These are phyloP conservation scores for Nipponacmea schrenckii DNA, from an alignment of 2,888 invertebrate genomes.

Conservation along the genomic window DNA sequence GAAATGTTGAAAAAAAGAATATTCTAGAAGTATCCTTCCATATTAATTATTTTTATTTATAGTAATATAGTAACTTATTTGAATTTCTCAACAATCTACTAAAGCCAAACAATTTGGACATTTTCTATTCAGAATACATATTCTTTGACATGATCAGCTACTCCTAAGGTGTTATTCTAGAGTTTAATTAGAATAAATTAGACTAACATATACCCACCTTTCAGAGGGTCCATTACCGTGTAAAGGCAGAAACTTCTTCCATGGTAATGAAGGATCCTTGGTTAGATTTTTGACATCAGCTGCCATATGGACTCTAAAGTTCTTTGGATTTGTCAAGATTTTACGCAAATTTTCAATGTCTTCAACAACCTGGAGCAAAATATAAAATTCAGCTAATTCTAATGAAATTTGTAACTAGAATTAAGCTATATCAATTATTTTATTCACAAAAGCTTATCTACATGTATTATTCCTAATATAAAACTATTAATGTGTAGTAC, in stretches of 20 bases:
- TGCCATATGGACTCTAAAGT: conserved; percentile 79
- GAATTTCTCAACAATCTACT: too few species aligned
- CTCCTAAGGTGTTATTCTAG: too few species aligned
- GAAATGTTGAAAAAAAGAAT: too few species aligned
- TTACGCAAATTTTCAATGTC: conserved; percentile 74
- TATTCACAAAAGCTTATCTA: background rate
- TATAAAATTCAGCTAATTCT: background rate
- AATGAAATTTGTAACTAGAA: too few species aligned
- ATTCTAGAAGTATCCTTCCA: too few species aligned
- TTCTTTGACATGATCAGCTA: conserved; percentile 10
- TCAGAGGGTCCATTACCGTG: background rate
- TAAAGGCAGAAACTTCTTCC: conserved; percentile 44
- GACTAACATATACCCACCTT: background rate
- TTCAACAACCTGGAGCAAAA: conserved; percentile 50
- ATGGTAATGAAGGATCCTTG: conserved; percentile 45
- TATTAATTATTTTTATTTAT: too few species aligned
- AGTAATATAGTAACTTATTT: too few species aligned
- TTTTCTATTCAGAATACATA: too few species aligned
- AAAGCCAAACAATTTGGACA: too few species aligned
- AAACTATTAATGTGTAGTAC: too few species aligned
- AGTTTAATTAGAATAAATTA: too few species aligned
- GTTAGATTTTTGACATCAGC: conserved; percentile 76
- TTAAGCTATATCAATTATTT: too few species aligned
- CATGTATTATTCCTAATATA: background rate
- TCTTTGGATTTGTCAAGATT: conserved; percentile 73